phyloP scores from a whole-genome alignment of 1,140 invertebrate species.

The Drosophila pandora region DNA sequence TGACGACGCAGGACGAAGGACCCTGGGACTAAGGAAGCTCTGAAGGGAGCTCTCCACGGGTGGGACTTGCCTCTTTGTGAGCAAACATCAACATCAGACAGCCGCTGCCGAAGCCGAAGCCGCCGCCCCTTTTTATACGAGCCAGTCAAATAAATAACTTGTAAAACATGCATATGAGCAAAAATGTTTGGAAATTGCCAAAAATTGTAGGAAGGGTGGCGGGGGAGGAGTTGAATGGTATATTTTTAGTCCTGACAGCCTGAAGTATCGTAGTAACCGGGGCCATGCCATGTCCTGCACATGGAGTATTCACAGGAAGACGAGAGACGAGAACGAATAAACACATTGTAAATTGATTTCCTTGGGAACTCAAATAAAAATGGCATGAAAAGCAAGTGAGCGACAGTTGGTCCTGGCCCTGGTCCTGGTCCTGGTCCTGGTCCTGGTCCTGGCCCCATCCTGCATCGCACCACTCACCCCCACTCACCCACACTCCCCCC shows the following conservation, averaged over 20 bases:
- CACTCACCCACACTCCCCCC: background rate
- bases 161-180: conserved; percentile 83
- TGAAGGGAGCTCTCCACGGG: conserved; percentile 20
- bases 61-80: conserved; percentile 28
- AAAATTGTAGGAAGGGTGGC: conserved; percentile 38
- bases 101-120: background rate
- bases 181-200: conserved; percentile 80
- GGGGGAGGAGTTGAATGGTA: background rate
- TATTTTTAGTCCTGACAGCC: conserved; percentile 8
- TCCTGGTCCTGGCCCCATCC: conserved; percentile 14
- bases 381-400: conserved; percentile 80
- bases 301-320: conserved; percentile 33
- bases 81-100: conserved; percentile 17
- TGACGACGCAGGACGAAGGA: background rate
- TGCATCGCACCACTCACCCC: background rate
- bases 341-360: conserved; percentile 83
- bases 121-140: conserved; percentile 1
- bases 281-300: conserved; percentile 23
- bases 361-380: conserved; percentile 82
- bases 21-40: background rate
- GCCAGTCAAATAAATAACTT: conserved; percentile 80
- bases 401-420: conserved; percentile 40
- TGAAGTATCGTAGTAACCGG: conserved; percentile 60
- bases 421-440: conserved; percentile 7
- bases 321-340: conserved; percentile 74